These are phyloP conservation scores for Amblyraja radiata DNA, from an alignment of 2,797 vertebrate species.

Conservation along the genomic window DNA sequence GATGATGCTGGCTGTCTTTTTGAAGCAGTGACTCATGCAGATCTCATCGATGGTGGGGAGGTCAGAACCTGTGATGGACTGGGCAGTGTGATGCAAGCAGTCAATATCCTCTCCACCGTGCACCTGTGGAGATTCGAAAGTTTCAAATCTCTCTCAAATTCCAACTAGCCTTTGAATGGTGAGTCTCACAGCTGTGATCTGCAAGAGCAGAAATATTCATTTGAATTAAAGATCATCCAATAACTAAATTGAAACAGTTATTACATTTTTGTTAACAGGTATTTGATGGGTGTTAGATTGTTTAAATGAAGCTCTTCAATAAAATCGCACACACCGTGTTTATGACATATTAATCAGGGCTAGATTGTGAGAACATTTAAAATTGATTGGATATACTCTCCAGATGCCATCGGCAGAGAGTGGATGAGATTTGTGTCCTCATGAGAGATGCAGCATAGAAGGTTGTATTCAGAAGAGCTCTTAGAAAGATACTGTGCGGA, in stretches of 20 bases:
- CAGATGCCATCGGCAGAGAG: not conserved
- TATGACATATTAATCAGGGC: not conserved
- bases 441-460: not conserved
- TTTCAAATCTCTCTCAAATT: not conserved
- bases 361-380: not conserved
- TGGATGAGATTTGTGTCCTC: not conserved
- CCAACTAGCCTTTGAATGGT: not conserved
- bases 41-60: too few species aligned
- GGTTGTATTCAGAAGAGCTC: not conserved
- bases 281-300: not conserved
- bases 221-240: constrained; percentile 10
- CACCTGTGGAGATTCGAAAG: too few species aligned
- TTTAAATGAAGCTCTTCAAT: not conserved
- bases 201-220: constrained; percentile 2
- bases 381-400: not conserved
- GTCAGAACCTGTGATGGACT: too few species aligned
- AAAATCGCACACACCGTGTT: not conserved
- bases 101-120: too few species aligned
- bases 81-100: too few species aligned
- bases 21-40: too few species aligned
- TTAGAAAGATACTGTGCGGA: not conserved
- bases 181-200: constrained; percentile 1
- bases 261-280: not conserved
- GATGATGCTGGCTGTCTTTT: too few species aligned
- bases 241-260: not conserved